Evolutionary conservation across 1,140 invertebrate genomes (phyloP), one percentile per base, ranked within the genome.

Genomic region (Manduca sexta): DNA sequence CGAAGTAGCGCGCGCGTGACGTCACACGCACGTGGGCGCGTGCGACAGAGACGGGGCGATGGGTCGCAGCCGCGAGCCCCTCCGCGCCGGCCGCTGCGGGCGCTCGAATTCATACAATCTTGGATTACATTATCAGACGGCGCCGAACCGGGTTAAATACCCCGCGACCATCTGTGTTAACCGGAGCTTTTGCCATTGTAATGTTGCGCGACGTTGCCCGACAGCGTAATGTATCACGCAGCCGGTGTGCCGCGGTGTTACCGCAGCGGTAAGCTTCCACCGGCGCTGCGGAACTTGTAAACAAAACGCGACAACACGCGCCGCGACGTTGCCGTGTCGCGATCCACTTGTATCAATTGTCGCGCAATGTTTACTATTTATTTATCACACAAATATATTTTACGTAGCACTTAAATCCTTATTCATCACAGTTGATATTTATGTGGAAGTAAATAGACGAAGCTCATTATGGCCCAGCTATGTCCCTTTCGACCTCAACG

Each of bases 1-100:
- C 60, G 55, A 60, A 52, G 60, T 56, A 58, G 61, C 62, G 67
- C 56, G 66, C 15, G 49, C 12, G 67, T 78, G 70, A 84, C 80
- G 80, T 84, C 77, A 81, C 70, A 56, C 61, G 70, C 80, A 84
- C 80, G 77, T 84, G 80, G 76, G 77, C 51, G 77, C 57, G 70
- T 49, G 67, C 55, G 69, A 74, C 58, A 45, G 69, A 56, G 69
- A 82, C 33, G 13, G 49, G 49, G 45, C 44, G 45, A 44, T 8
- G 4, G 4, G 21, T 26, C 21, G 21, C 21, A 3, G 21, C 21
- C 21, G 21, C 21, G n/a, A n/a, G n/a, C n/a, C n/a, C n/a, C 21
- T 3, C 21, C 21, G 21, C 21, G 21, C 21, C 21, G 21, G 21
- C 21, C 21, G 21, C 4, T 64, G 68, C 61, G 71, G 49, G 64